Evolutionary conservation across 2,888 invertebrate species (phyloP).

Genomic region (Allacma fusca): DNA sequence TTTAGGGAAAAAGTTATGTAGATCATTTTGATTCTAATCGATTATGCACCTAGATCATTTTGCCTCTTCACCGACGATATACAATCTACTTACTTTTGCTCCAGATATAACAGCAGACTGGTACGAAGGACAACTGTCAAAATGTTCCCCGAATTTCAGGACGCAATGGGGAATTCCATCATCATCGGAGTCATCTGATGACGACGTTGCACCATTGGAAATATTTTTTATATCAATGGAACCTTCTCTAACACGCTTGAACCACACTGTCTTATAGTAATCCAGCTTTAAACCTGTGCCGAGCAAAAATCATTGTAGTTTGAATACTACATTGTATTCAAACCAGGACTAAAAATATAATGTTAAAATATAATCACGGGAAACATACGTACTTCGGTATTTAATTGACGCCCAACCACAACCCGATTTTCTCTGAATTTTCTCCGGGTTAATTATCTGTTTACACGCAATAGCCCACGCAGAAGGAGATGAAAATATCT

Average conservation of each 20-base stretch:
- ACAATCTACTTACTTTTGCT: slow-evolving; percentile 60
- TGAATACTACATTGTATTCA: no score
- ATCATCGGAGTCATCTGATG: slow-evolving; percentile 55
- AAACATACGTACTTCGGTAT: slow-evolving; percentile 67
- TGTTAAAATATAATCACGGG: not conserved
- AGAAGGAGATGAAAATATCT: slow-evolving; percentile 86
- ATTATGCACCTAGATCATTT: no score
- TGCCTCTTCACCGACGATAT: no score
- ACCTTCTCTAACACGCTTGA: slow-evolving; percentile 68
- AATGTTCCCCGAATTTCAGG: slow-evolving; percentile 61
- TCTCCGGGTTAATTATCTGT: slow-evolving; percentile 87
- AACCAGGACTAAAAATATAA: no score
- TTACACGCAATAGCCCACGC: slow-evolving; percentile 95
- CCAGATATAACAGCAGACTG: slow-evolving; percentile 58
- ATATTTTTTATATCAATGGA: slow-evolving; percentile 61
- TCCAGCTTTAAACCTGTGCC: slow-evolving; percentile 74
- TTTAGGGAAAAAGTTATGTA: no score
- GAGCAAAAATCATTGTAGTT: no score
- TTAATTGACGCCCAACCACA: slow-evolving; percentile 88
- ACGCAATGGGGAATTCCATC: slow-evolving; percentile 58
- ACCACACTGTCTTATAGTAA: slow-evolving; percentile 85
- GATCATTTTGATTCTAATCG: no score
- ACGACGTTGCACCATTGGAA: slow-evolving; percentile 60
- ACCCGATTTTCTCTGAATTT: slow-evolving; percentile 75
- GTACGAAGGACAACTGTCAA: slow-evolving; percentile 57